These are phyloP conservation scores for Malthinus flaveolus DNA, from an alignment of 2,888 invertebrate genomes.

Conservation along the genomic window DNA sequence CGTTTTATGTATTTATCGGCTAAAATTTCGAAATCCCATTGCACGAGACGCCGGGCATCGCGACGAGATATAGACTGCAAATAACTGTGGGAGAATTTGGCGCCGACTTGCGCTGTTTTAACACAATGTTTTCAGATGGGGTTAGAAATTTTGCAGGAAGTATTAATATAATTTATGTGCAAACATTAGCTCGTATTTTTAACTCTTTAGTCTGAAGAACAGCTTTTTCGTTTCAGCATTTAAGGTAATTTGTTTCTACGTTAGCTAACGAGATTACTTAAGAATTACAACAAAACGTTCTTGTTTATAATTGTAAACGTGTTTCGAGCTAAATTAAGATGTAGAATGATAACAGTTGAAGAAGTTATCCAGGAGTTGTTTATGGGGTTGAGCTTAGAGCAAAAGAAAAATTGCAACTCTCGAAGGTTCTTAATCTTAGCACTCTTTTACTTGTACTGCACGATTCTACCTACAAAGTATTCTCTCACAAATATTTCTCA, in stretches of 20 bases:
- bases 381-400: no score
- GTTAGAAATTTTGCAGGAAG: conserved; percentile 24
- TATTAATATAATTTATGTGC: conserved; percentile 16
- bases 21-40: conserved; percentile 12
- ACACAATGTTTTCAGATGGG: conserved; percentile 24
- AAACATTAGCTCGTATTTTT: conserved; percentile 15
- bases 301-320: background rate
- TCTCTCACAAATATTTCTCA: no score
- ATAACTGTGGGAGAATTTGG: conserved; percentile 32
- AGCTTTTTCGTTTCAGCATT: conserved; percentile 4
- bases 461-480: no score
- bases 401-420: no score
- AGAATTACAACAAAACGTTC: background rate
- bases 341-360: no score
- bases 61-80: conserved; percentile 33
- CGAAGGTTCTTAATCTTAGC: no score
- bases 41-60: conserved; percentile 33
- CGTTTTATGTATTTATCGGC: conserved; percentile 6
- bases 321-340: no score
- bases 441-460: no score
- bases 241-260: conserved; percentile 6
- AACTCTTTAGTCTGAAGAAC: conserved; percentile 7
- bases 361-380: no score
- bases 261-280: background rate
- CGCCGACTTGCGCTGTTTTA: conserved; percentile 35